These are phyloP conservation scores for Gephyroberyx darwinii DNA, from an alignment of 2,797 vertebrate genomes.

Conservation along the genomic window DNA sequence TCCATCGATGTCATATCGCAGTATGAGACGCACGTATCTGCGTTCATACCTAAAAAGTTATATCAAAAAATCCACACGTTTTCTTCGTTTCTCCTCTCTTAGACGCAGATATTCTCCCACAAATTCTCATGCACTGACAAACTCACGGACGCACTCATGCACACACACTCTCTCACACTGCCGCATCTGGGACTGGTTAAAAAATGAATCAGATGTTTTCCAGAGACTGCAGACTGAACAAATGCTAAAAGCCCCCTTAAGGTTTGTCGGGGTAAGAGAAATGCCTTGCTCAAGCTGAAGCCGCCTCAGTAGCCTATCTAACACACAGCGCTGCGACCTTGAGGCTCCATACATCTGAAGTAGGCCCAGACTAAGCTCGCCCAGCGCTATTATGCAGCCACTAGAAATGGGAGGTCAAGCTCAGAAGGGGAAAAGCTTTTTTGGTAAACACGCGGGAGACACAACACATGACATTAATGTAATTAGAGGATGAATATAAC, in stretches of 20 bases:
- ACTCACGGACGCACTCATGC: constrained; percentile 65
- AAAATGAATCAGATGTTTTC: constrained; percentile 93
- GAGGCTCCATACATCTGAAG: constrained; percentile 51
- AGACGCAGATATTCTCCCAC: constrained; percentile 63
- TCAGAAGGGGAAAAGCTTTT: constrained; percentile 64
- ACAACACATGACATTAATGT: constrained; percentile 78
- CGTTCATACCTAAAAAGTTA: constrained; percentile 90
- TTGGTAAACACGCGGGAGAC: constrained; percentile 77
- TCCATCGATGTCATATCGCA: constrained; percentile 97
- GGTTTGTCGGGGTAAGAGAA: constrained; percentile 82
- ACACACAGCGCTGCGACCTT: constrained; percentile 53
- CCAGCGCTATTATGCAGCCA: constrained; percentile 81
- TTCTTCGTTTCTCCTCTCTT: constrained; percentile 65
- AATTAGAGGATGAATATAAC: constrained; percentile 71
- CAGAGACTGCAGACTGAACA: constrained; percentile 86
- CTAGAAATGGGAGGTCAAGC: constrained; percentile 78
- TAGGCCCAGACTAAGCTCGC: constrained; percentile 69
- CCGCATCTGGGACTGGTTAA: constrained; percentile 87
- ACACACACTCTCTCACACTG: constrained; percentile 70
- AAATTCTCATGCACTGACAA: constrained; percentile 72
- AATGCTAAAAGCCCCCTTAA: constrained; percentile 88
- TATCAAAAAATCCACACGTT: constrained; percentile 69
- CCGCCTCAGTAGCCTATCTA: constrained; percentile 70
- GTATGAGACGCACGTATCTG: constrained; percentile 95
- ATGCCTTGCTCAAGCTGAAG: constrained; percentile 77